A percentile compares a stretch with the other conserved stretches of the same genome.
Conservation (phyloP, 2,797 vertebrate genomes). For the Petrocephalus sullivani region DNA sequence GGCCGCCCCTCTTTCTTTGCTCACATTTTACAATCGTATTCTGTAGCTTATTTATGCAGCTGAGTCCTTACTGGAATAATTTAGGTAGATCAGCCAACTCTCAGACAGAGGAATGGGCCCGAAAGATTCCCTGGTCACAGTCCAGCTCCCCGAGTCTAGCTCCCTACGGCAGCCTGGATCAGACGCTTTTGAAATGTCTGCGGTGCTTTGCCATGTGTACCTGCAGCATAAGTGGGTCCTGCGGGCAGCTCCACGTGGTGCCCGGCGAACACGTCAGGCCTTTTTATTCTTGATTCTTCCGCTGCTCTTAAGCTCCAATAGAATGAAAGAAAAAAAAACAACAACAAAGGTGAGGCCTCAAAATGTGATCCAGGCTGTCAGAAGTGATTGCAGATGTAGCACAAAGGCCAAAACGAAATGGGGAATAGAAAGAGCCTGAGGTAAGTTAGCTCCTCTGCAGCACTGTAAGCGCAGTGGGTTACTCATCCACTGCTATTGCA, state of each 20-base stretch:
- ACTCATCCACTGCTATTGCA: neutral
- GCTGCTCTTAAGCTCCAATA: neutral
- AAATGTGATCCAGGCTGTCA: neutral
- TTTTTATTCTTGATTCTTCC: neutral
- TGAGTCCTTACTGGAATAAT: neutral
- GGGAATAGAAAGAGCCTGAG: neutral
- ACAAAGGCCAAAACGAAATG: neutral
- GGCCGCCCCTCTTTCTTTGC: neutral
- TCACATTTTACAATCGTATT: slow-evolving; percentile 4
- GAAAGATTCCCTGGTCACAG: neutral
- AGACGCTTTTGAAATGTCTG: neutral
- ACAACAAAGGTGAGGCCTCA: neutral
- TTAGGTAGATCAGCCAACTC: neutral
- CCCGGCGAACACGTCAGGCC: neutral
- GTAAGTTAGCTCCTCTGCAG: neutral
- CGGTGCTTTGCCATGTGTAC: neutral
- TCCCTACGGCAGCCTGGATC: neutral
- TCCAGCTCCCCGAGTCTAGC: neutral
- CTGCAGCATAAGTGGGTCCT: neutral
- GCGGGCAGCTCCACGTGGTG: neutral
- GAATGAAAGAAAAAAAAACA: neutral
- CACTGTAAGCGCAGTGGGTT: neutral
- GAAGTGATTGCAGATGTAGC: neutral
- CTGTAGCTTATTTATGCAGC: slow-evolving; percentile 20
- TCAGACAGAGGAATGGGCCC: neutral